These are phyloP conservation scores for Fukomys damarensis DNA, from an alignment of 2,113 vertebrate genomes.

Conservation along the genomic window DNA sequence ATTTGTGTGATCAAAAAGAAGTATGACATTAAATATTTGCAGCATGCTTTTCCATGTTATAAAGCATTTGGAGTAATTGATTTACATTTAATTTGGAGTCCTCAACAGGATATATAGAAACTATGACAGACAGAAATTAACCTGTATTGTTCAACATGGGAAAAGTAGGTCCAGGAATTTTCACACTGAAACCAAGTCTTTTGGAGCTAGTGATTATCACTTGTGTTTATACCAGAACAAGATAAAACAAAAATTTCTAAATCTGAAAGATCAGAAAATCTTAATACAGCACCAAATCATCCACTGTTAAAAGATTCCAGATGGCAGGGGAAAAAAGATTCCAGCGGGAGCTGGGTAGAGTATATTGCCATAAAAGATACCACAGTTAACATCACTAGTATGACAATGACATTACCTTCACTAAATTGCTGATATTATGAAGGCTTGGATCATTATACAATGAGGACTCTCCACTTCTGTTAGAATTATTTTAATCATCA, in stretches of 20 bases:
- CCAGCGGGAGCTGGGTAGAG: not conserved
- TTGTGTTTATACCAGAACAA: constrained; percentile 32
- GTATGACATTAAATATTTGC: not conserved
- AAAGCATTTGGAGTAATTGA: not conserved
- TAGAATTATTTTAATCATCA: constrained; percentile 14
- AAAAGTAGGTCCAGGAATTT: not conserved
- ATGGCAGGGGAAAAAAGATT: not conserved
- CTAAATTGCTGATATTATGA: not conserved
- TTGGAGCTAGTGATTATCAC: constrained; percentile 1
- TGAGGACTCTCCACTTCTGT: not conserved
- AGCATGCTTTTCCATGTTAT: not conserved
- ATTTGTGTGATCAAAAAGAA: not conserved
- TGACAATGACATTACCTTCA: not conserved
- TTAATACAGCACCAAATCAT: constrained; percentile 36
- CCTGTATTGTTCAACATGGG: not conserved
- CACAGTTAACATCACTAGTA: not conserved
- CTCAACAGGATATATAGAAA: not conserved
- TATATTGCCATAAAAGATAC: not conserved
- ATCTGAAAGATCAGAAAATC: constrained; percentile 32
- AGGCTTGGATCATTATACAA: not conserved
- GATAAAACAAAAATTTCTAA: constrained; percentile 5
- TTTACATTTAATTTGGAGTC: not conserved
- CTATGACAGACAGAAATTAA: not conserved
- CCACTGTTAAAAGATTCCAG: constrained; percentile 24
- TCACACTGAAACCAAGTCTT: not conserved